Base-by-base conservation (phyloP, 2,888 invertebrate genomes). In the Caenorhabditis sinica region DNA sequence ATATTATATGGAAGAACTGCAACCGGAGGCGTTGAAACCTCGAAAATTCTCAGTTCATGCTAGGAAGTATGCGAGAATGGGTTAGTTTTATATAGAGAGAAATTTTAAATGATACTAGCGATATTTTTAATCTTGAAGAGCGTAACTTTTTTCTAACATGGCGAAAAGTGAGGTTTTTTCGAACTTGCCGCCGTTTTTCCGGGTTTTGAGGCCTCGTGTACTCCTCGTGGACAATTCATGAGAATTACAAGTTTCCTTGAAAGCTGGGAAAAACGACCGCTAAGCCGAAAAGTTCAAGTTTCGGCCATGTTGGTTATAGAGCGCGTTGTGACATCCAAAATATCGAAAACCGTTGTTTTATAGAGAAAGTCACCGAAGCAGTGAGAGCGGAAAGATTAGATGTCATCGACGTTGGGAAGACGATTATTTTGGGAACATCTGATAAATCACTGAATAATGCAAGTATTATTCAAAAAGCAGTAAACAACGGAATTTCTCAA, bases 371-470 rank as follows among this genome's bases (percentile, higher is more conserved):
- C 23, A 36, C 11, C n/a, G 17, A 51, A 4, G n/a, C 13, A 30
- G 53, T 49, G n/a, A 1, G n/a, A 0, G 23, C n/a, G 1, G 56
- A 40, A 17, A 36, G 36, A 33, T 13, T 73, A 0, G 51, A 79
- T 56, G 8, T 63, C 0, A 71, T 63, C 8, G 63, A 71, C 0
- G 17, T 79, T 2, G 77, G 77, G 53, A 79, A 28, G 15, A 40
- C 30, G 30, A 61, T 79, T 8, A 69, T 79, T 13, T 11, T 79
- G 15, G 53, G 53, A 17, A 61, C 71, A 13, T 61, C 49, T 0
- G 71, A 79, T 40, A 58, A 28, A 28, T 49, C 63, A 4, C 53
- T 79, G 2, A 71, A 28, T 13, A 15, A 36, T 4, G 1, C 13
- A 8, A 1, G 17, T 1, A 11, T 68, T 23, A 11, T 68, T 23